Base-by-base conservation (phyloP, 2,797 vertebrate genomes). In the Sciurus carolinensis region DNA sequence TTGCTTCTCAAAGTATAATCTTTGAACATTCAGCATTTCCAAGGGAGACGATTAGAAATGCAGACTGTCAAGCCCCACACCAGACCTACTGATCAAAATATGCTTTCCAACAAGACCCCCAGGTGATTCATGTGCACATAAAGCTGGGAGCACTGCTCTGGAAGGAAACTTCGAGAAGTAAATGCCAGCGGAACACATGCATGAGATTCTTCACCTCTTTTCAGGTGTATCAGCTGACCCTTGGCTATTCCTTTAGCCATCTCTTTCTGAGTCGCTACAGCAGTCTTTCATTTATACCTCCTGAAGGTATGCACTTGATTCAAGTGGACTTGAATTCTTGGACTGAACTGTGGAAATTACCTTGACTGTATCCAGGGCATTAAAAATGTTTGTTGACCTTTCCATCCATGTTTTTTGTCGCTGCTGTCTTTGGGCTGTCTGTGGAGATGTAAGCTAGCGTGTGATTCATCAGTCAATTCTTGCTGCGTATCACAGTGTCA, bases 311-410 rank as follows among this genome's bases (percentile, higher is more conserved):
- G 8, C 1, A 1, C 22, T 84, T 96, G 85, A 90, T 86, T 44
- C 62, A 50, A 92, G 75, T 83, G 82, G 73, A 96, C 79, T 83
- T 66, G 93, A 67, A 69, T 83, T 66, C 33, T 96, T 88, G 77
- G 9, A 57, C 36, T 91, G 90, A 62, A 85, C 24, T 0, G 6
- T 85, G 10, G 39, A 95, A 85, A 64, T 94, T n/a, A 73, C 75
- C 92, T 87, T 14, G 59, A 87, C 93, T 95, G 24, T 76, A 83
- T 90, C 64, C 66, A n/a, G 7, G 26, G 26, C 22, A 18, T 92
- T 77, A 87, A 72, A 95, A 96, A 87, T 84, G 26, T 92, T 92
- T 93, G 20, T 85, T 88, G 83, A 77, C 59, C 20, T 89, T 33
- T 93, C 57, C 52, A 3, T 30, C 52, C 52, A 9, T 66, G 30